These are phyloP conservation scores for Hedychridium roseum DNA, from an alignment of 2,888 invertebrate species.

Conservation along the genomic window DNA sequence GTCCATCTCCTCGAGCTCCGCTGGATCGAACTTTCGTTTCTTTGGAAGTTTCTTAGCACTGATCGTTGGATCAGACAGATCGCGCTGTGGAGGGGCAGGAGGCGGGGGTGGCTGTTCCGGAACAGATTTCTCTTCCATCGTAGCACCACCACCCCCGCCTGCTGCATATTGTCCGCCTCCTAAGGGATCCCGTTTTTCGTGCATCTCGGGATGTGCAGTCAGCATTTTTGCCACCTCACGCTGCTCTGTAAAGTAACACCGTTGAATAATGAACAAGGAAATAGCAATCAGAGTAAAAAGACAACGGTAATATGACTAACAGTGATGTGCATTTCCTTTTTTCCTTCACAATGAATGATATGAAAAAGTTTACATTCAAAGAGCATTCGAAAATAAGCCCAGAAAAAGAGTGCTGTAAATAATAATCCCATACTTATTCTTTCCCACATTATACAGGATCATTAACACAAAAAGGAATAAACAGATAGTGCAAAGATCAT, in stretches of 20 bases:
- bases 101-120: slow-evolving; percentile 60
- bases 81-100: slow-evolving; percentile 69
- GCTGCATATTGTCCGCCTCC: slow-evolving; percentile 54
- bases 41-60: slow-evolving; percentile 83
- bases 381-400: too few relatives aligned
- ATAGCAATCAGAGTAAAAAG: too few relatives aligned
- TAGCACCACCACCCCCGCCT: slow-evolving; percentile 54
- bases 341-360: too few relatives aligned
- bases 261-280: too few relatives aligned
- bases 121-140: slow-evolving; percentile 55
- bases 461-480: too few relatives aligned
- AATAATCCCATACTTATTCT: too few relatives aligned
- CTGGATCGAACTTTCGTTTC: slow-evolving; percentile 87
- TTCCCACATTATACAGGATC: too few relatives aligned
- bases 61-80: slow-evolving; percentile 59
- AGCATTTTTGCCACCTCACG: slow-evolving; percentile 59
- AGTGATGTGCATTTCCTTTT: too few relatives aligned
- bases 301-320: too few relatives aligned
- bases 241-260: slow-evolving; percentile 51
- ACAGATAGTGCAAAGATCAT: too few relatives aligned
- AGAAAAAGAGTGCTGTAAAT: too few relatives aligned
- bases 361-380: too few relatives aligned
- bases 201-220: slow-evolving; percentile 60
- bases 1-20: slow-evolving; percentile 77
- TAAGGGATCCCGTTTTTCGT: slow-evolving; percentile 56